These are phyloP conservation scores for Drosophila paracracens DNA, from an alignment of 2,888 invertebrate genomes.

Conservation along the genomic window DNA sequence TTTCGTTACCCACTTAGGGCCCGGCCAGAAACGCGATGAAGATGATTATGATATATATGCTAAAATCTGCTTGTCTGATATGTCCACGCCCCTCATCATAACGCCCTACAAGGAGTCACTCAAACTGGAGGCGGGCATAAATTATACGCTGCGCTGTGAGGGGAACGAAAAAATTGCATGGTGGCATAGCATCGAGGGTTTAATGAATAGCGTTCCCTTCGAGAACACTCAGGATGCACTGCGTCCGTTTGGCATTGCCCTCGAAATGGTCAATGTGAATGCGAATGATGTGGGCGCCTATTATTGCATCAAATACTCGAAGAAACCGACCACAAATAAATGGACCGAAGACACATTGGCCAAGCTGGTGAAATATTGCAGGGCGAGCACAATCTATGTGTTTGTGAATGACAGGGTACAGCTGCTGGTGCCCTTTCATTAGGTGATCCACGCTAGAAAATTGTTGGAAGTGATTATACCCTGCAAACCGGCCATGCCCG, in stretches of 20 bases:
- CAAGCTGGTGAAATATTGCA: constrained; percentile 79
- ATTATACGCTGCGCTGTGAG: constrained; percentile 85
- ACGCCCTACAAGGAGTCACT: constrained; percentile 82
- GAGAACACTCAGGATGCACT: constrained; percentile 61
- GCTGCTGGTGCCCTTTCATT: constrained; percentile 84
- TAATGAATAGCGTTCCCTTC: constrained; percentile 10
- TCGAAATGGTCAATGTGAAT: constrained; percentile 86
- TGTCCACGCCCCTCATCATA: constrained; percentile 81
- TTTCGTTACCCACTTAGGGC: constrained; percentile 56
- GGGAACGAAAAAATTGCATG: constrained; percentile 85
- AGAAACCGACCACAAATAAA: constrained; percentile 13
- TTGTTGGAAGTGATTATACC: constrained; percentile 86
- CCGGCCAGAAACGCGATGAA: constrained; percentile 58
- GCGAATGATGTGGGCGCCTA: constrained; percentile 86
- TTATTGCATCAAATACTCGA: constrained; percentile 86
- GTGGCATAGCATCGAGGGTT: constrained; percentile 62
- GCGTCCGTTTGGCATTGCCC: constrained; percentile 84
- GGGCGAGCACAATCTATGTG: constrained; percentile 86
- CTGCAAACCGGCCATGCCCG: constrained; percentile 88
- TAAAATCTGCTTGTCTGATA: constrained; percentile 40
- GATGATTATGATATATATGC: constrained; percentile 56
- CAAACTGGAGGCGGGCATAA: constrained; percentile 78
- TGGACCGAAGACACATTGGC: constrained; percentile 78
- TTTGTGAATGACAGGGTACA: constrained; percentile 86
- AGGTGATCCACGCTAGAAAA: constrained; percentile 79